Base-by-base conservation (phyloP, 2,888 invertebrate species). In the Archips xylosteana region DNA sequence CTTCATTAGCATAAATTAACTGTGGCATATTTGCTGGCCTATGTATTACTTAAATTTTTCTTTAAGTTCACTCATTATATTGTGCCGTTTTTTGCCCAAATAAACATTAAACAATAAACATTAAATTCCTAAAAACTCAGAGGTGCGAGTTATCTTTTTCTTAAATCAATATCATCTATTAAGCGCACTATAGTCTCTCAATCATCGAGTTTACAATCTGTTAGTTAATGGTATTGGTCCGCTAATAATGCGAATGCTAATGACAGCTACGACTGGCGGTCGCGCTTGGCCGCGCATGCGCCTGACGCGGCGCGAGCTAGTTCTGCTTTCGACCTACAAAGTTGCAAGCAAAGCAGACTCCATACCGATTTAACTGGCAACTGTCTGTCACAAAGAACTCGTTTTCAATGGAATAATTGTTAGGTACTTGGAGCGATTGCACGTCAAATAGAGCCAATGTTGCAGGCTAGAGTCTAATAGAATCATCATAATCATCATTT, bases 291-390 rank as follows among this genome's bases (percentile, higher is more conserved):
- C 9, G 54, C 54, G 13, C 15, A 2, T 2, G 54, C 54, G 15
- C 15, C 4, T 51, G 49, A 23, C 23, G 13, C 49, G 12, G 13
- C n/a, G 47, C 12, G 47, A 2, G 13, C 36, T 3, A 36, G 36
- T 39, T 34, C 59, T 13, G 9, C 15, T 57, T 10, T 57, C 57
- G 1, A 12, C 57, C 32, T 4, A 57, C 57, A 57, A 32, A 57
- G 57, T 57, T 57, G 57, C 57, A 57, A 57, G 57, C 32, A 57
- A 57, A 57, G 10, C 32, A 3, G 2, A 32, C 57, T 57, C 57
- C 32, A 4, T 57, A 23, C 23, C 9, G 2, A 57, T 57, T 23
- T 4, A 32, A 57, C 10, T 32, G 3, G 32, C 23, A 54, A 32
- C 57, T 23, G 57, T 32, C 57, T 12, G 2, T 12, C 32, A 12